phyloP scores from a whole-genome alignment of 2,113 vertebrate species.

The Amblyornis subalaris region DNA sequence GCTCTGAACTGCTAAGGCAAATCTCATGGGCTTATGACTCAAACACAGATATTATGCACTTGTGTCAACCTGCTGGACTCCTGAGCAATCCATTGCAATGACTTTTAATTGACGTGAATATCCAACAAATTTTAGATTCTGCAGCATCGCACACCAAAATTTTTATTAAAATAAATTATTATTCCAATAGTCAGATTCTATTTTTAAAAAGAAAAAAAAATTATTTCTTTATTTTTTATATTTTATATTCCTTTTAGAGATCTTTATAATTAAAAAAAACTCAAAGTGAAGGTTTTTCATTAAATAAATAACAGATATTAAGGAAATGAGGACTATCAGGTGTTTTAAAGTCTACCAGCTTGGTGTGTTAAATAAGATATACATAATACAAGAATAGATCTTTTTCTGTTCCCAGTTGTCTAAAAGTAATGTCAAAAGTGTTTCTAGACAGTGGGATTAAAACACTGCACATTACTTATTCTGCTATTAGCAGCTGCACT shows the following conservation, averaged over 20 bases:
- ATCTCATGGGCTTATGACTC: neutral
- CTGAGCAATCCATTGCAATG: neutral
- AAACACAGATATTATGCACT: neutral
- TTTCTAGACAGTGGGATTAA: slow-evolving; percentile 10
- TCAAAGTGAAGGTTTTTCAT: neutral
- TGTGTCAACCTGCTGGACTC: neutral
- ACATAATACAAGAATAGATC: neutral
- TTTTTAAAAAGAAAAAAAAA: neutral
- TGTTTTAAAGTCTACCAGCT: neutral
- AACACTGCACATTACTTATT: neutral
- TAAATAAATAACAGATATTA: neutral
- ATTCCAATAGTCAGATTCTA: neutral
- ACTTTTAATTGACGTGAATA: neutral
- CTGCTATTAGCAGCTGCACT: neutral
- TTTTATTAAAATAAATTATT: neutral
- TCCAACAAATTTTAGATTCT: neutral
- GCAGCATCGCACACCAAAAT: neutral
- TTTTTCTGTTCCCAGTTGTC: neutral
- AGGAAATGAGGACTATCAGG: neutral
- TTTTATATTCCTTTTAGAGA: neutral
- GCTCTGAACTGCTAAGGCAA: neutral
- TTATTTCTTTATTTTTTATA: neutral
- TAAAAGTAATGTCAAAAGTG: neutral
- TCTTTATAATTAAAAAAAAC: neutral
- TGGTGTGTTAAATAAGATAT: neutral